Conservation (phyloP, 2,888 invertebrate genomes). For the Furcula furcula region DNA sequence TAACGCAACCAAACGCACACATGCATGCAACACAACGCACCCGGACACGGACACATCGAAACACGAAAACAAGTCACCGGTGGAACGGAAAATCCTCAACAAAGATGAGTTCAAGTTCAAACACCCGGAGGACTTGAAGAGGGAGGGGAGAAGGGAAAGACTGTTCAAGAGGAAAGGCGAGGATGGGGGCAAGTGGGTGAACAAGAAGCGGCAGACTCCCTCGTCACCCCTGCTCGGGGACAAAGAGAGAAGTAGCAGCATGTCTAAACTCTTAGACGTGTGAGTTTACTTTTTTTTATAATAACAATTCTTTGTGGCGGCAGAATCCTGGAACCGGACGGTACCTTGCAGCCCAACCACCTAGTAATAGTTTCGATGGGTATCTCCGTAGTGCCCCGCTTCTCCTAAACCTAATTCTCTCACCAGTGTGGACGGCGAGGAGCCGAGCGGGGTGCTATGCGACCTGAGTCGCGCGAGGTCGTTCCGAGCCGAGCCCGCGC, state of each 20-base stretch:
- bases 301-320: too few relatives aligned
- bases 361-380: too few relatives aligned
- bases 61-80: constrained; percentile 63
- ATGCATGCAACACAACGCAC: constrained; percentile 11
- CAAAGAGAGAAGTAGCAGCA: constrained; percentile 92
- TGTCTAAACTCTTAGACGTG: constrained; percentile 91
- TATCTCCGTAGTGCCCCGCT: too few relatives aligned
- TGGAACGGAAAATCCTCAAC: constrained; percentile 77
- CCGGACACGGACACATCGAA: constrained; percentile 17
- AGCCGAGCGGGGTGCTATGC: constrained; percentile 67
- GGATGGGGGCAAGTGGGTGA: constrained; percentile 56
- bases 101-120: constrained; percentile 41
- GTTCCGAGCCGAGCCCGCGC: constrained; percentile 87
- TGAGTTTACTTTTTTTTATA: constrained; percentile 56
- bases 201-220: constrained; percentile 60
- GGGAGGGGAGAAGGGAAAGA: constrained; percentile 58
- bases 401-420: too few relatives aligned
- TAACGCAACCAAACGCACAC: constrained; percentile 28
- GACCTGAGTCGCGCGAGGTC: constrained; percentile 94
- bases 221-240: constrained; percentile 79
- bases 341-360: too few relatives aligned
- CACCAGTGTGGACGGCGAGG: constrained; percentile 50
- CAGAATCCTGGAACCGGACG: too few relatives aligned
- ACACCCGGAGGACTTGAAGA: constrained; percentile 65
- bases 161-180: constrained; percentile 72